Conservation (phyloP, 2,113 vertebrate species). For the Muntiacus muntjak region DNA sequence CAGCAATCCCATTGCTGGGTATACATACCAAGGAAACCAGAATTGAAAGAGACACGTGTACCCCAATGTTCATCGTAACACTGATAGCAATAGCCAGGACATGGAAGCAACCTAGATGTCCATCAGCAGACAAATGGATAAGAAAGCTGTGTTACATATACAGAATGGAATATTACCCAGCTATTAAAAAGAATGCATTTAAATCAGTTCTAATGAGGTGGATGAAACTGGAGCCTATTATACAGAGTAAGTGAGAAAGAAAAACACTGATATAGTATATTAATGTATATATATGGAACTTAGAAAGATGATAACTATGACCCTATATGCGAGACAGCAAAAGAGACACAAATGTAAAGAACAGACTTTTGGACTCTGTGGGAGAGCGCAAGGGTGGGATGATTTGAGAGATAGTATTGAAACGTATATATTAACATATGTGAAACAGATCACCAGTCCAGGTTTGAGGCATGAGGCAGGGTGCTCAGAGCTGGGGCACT, state of each 20-base stretch:
- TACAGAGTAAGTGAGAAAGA: not conserved
- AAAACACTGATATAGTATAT: not conserved
- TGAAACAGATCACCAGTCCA: not conserved
- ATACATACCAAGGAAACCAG: not conserved
- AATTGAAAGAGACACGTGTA: accelerated
- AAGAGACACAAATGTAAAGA: not conserved
- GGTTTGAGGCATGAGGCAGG: not conserved
- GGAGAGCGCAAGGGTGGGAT: not conserved
- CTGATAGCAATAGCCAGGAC: not conserved
- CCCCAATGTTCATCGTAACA: not conserved
- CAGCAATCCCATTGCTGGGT: not conserved
- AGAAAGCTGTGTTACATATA: not conserved
- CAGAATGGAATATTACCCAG: not conserved
- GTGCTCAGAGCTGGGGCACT: not conserved
- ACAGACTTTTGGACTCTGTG: not conserved
- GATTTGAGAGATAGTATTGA: not conserved
- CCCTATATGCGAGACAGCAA: not conserved
- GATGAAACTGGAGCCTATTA: not conserved
- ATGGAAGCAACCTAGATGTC: not conserved
- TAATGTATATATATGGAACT: not conserved
- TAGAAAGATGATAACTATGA: not conserved
- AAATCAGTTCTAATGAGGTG: not conserved
- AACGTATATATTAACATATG: not conserved
- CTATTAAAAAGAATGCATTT: not conserved
- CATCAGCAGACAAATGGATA: not conserved